Conservation (phyloP, 2,888 invertebrate genomes). For the Monochamus alternatus region DNA sequence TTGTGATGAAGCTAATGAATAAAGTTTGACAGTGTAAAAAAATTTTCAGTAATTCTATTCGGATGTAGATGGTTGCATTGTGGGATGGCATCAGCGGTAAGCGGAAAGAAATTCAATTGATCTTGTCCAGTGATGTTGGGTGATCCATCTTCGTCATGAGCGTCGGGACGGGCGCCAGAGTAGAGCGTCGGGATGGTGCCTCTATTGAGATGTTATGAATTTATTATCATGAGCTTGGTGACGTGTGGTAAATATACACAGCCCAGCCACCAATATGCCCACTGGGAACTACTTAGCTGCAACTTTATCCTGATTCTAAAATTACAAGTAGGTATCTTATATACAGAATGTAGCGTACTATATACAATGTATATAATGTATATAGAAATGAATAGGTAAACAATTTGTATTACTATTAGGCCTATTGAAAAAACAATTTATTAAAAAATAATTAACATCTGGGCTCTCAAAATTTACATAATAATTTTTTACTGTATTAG, state of each 20-base stretch:
- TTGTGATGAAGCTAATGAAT: conserved; percentile 33
- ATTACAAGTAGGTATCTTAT: too few species aligned
- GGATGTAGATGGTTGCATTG: conserved; percentile 55
- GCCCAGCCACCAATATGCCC: not conserved
- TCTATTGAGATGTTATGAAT: conserved; percentile 68
- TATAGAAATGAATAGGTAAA: too few species aligned
- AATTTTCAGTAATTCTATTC: conserved; percentile 40
- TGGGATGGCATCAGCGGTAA: conserved; percentile 62
- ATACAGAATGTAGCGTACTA: too few species aligned
- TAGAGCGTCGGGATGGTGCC: conserved; percentile 64
- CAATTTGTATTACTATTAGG: too few species aligned
- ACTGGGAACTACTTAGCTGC: not conserved
- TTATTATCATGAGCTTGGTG: conserved; percentile 58
- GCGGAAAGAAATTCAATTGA: conserved; percentile 76
- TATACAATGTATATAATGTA: too few species aligned
- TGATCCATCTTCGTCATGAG: conserved; percentile 73
- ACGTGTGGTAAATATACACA: conserved; percentile 30
- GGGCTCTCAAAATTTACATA: too few species aligned
- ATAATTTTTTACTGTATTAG: too few species aligned
- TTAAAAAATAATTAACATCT: not conserved
- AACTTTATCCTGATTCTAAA: too few species aligned
- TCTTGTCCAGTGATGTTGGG: conserved; percentile 73
- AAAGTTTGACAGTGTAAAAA: conserved; percentile 39
- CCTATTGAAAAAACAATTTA: not conserved
- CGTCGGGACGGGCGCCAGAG: conserved; percentile 65